Evolutionary conservation across 2,113 vertebrate genomes (phyloP).

Genomic region (Saguinus imperator): DNA sequence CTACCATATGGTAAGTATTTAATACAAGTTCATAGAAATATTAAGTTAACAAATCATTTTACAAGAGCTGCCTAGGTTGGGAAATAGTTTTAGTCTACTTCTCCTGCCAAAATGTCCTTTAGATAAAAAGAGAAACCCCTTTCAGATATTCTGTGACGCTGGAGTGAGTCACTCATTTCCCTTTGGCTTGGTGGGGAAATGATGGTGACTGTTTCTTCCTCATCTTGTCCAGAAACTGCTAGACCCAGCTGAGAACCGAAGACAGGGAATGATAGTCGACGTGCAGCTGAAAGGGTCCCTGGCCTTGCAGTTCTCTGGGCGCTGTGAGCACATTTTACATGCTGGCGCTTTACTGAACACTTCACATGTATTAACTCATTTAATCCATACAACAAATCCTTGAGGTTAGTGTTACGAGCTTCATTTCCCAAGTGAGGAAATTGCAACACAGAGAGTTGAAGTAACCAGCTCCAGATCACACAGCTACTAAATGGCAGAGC

Average conservation of each 20-base stretch:
- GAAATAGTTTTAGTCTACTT: not conserved
- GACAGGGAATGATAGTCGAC: not conserved
- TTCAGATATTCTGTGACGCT: constrained; percentile 47
- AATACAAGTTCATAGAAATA: constrained; percentile 8
- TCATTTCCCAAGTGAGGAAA: not conserved
- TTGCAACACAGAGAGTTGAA: not conserved
- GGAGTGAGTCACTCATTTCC: constrained; percentile 68
- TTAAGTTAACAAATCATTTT: not conserved
- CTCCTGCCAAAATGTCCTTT: constrained; percentile 23
- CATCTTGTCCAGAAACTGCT: not conserved
- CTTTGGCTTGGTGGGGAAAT: constrained; percentile 45
- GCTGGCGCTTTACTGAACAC: not conserved
- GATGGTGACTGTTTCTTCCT: constrained; percentile 37
- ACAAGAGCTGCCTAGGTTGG: not conserved
- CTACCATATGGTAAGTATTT: not conserved
- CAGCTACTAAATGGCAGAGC: not conserved
- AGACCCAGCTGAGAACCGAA: not conserved
- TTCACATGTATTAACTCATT: not conserved
- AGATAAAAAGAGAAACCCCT: constrained; percentile 58
- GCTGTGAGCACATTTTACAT: not conserved
- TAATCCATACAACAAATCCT: not conserved
- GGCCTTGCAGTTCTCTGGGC: not conserved
- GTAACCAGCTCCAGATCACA: not conserved
- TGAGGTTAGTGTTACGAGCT: not conserved
- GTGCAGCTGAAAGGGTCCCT: not conserved